Conservation (phyloP, 2,888 invertebrate species). For the Flexamia atlantica region DNA sequence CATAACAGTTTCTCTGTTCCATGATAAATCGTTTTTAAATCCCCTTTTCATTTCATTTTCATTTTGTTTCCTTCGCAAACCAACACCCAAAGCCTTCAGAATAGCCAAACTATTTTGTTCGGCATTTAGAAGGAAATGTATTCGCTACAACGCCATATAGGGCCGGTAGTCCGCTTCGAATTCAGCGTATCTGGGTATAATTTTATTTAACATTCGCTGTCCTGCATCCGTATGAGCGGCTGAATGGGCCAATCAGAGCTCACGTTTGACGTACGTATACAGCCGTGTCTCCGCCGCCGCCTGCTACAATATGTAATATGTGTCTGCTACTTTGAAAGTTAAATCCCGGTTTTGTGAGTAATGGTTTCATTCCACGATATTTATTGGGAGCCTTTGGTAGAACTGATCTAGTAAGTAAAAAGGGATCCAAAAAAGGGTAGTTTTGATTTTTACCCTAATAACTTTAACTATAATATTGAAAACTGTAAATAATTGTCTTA, state of each 20-base stretch:
- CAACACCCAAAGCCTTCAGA: background rate
- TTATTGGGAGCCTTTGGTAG: too few relatives aligned
- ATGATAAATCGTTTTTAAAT: too few relatives aligned
- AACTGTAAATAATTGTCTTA: too few relatives aligned
- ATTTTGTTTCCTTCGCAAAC: too few relatives aligned
- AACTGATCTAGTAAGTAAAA: too few relatives aligned
- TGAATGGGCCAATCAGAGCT: slow-evolving; percentile 30
- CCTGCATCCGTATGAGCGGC: slow-evolving; percentile 22
- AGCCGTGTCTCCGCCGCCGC: background rate
- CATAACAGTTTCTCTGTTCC: too few relatives aligned
- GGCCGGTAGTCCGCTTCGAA: background rate
- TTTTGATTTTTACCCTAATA: too few relatives aligned
- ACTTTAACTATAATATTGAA: too few relatives aligned
- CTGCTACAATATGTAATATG: slow-evolving; percentile 23
- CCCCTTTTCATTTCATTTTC: too few relatives aligned
- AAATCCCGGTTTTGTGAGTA: background rate
- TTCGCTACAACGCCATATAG: background rate
- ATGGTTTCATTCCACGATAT: background rate
- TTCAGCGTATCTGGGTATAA: slow-evolving; percentile 34
- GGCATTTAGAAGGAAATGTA: too few relatives aligned
- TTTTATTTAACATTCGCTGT: slow-evolving; percentile 38
- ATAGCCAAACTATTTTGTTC: too few relatives aligned
- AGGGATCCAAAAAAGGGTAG: too few relatives aligned
- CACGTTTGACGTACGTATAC: slow-evolving; percentile 25
- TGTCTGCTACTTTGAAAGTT: slow-evolving; percentile 7